Base-by-base conservation (phyloP, 2,113 vertebrate species). In the Grammomys surdaster region DNA sequence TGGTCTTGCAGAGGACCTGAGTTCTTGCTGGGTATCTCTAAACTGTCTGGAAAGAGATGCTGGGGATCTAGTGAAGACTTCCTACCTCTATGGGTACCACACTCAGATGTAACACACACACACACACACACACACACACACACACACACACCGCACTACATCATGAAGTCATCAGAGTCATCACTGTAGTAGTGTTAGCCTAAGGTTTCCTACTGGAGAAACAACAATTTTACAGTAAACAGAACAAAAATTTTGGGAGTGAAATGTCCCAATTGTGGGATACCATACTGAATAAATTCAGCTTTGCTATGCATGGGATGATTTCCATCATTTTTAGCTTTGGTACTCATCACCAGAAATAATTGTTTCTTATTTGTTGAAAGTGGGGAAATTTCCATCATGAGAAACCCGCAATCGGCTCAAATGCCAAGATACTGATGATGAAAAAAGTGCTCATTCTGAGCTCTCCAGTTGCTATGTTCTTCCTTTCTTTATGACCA, bases 151-250 rank as follows among this genome's bases (percentile, higher is more conserved):
- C n/a, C 33, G 9, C 51, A 80, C 33, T 7, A 17, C 33, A 36
- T 67, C 36, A 81, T 19, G 51, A 51, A 78, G 5, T 95, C 65
- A n/a, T 40, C 26, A 56, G 8, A 46, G 16, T 22, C 22, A 9
- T 9, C 7, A 16, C 43, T 19, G 1, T n/a, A 48, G n/a, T n/a
- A n/a, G 0, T 58, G 13, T 22, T 43, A 75, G 43, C 7, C 24
- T 51, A 20, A 54, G 1, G 4, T 22, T 75, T 93, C n/a, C 77
- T 58, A 3, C 2, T 65, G 73, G 46, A 5, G 65, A 89, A n/a
- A 67, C 28, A 48, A 24, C n/a, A n/a, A n/a, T n/a, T n/a, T n/a
- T n/a, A n/a, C n/a, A n/a, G n/a, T n/a, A n/a, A n/a, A 2, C 2
- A 86, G 24, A 54, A 85, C 12, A 78, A 14, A 92, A 90, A 73